phyloP scores from a whole-genome alignment of 2,888 invertebrate species.

The Gibbula magus region DNA sequence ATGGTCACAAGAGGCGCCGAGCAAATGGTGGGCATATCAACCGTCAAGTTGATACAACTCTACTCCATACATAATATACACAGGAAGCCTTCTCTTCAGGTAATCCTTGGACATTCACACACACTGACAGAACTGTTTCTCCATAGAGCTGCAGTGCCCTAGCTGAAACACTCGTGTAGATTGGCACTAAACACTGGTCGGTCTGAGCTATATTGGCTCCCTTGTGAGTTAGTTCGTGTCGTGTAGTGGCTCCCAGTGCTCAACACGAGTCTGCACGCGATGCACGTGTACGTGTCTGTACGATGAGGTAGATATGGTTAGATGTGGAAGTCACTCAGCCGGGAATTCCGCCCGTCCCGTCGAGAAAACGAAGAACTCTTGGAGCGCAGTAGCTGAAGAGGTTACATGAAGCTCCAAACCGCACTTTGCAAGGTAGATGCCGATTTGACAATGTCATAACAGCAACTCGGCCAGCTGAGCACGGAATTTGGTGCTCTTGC shows the following conservation, averaged over 20 bases:
- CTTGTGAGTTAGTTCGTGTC: too few relatives aligned
- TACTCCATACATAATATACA: conserved; percentile 5
- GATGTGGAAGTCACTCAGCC: neutral
- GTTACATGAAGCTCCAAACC: neutral
- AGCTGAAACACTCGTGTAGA: too few relatives aligned
- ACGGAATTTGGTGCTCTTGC: neutral
- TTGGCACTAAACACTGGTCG: too few relatives aligned
- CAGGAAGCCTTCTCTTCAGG: neutral
- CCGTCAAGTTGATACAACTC: neutral
- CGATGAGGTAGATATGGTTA: neutral
- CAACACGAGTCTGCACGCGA: neutral
- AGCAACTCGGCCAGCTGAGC: neutral
- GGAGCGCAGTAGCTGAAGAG: neutral
- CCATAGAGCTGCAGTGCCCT: too few relatives aligned
- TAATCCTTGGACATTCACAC: too few relatives aligned
- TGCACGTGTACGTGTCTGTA: neutral
- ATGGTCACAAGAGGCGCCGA: conserved; percentile 8
- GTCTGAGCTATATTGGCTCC: too few relatives aligned
- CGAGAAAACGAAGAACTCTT: neutral
- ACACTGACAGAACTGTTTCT: too few relatives aligned
- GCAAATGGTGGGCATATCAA: conserved; percentile 8
- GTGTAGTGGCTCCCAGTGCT: neutral
- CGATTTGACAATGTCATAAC: neutral
- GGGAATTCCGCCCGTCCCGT: neutral
- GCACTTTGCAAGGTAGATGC: neutral